Conservation (phyloP, 2,797 vertebrate genomes). For the Gila robusta region DNA sequence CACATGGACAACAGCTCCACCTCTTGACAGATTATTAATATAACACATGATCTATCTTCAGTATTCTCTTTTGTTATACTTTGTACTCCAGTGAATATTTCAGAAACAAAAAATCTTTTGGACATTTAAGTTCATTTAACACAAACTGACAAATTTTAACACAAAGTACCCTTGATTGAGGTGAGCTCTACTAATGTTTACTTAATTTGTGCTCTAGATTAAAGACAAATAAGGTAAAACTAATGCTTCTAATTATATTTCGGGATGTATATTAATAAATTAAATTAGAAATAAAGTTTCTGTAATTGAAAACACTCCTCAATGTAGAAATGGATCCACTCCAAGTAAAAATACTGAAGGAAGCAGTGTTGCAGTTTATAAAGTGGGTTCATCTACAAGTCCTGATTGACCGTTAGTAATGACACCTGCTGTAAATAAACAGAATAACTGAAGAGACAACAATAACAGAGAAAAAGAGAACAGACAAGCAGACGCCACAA, state of each 20-base stretch:
- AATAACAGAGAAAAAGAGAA: too few relatives aligned
- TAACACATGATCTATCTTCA: not conserved
- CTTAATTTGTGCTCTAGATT: not conserved
- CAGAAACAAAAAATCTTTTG: not conserved
- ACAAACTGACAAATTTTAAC: not conserved
- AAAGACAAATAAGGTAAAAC: not conserved
- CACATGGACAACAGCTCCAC: constrained; percentile 26
- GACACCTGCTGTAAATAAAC: too few relatives aligned
- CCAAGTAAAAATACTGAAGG: not conserved
- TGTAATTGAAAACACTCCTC: not conserved
- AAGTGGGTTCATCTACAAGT: too few relatives aligned
- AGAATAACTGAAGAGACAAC: too few relatives aligned
- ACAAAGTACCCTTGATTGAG: not conserved
- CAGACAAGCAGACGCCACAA: too few relatives aligned
- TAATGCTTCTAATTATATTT: not conserved
- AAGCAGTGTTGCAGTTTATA: too few relatives aligned
- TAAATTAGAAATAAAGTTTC: not conserved
- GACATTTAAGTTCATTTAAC: not conserved
- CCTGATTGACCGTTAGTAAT: too few relatives aligned
- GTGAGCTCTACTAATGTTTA: not conserved
- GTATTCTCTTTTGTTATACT: not conserved
- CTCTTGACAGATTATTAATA: constrained; percentile 13
- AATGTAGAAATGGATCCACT: not conserved
- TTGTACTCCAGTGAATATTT: not conserved
- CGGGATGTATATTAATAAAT: not conserved